phyloP scores from a whole-genome alignment of 1,140 invertebrate species.

The Solen grandis region DNA sequence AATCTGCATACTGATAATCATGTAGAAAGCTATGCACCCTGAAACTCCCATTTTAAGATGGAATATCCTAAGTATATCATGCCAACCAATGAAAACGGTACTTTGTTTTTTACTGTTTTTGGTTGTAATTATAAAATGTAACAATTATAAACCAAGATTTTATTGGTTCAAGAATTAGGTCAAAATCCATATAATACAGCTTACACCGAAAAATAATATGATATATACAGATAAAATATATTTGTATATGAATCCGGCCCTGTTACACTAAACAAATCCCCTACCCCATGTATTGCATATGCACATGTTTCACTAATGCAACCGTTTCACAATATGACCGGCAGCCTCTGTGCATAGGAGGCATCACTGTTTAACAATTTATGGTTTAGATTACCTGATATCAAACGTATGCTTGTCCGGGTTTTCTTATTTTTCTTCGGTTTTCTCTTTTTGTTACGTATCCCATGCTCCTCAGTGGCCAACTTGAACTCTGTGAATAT shows the following conservation, averaged over 20 bases:
- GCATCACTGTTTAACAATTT: too few relatives aligned
- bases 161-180: too few relatives aligned
- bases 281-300: not conserved
- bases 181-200: too few relatives aligned
- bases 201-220: not conserved
- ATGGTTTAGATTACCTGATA: conserved; percentile 33
- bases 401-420: not conserved
- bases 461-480: conserved; percentile 25
- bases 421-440: conserved; percentile 34
- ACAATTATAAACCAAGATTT: too few relatives aligned
- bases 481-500: conserved; percentile 43
- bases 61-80: too few relatives aligned
- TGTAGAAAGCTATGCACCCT: too few relatives aligned
- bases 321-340: not conserved
- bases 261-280: not conserved
- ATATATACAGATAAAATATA: not conserved
- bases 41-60: too few relatives aligned
- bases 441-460: conserved; percentile 42
- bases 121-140: too few relatives aligned
- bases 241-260: not conserved
- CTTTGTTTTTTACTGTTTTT: too few relatives aligned
- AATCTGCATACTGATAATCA: too few relatives aligned
- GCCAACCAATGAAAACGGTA: too few relatives aligned
- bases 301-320: not conserved
- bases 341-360: not conserved